Conservation (phyloP, 2,113 vertebrate species). For the Mormyrus lacerda region DNA sequence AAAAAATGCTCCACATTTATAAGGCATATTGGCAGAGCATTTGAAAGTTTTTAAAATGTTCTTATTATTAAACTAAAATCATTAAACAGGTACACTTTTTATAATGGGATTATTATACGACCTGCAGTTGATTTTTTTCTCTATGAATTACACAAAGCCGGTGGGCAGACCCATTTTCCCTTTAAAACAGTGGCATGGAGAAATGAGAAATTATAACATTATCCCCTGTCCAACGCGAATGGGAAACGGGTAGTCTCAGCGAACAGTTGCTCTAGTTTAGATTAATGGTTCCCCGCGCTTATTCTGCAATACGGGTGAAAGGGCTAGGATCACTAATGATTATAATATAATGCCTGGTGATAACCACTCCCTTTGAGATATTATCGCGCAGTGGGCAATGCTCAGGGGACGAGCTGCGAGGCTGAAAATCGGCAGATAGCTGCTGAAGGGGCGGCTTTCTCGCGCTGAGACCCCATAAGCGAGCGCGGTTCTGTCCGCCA, state of each 20-base stretch:
- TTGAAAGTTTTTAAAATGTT: not conserved
- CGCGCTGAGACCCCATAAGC: conserved; percentile 41
- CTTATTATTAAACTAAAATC: not conserved
- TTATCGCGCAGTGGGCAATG: conserved; percentile 60
- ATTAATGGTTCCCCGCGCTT: conserved; percentile 60
- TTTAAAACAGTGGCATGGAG: conserved; percentile 19
- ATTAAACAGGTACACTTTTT: not conserved
- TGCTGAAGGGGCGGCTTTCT: conserved; percentile 42
- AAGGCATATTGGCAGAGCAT: not conserved
- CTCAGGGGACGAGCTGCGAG: conserved; percentile 56
- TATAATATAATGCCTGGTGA: conserved; percentile 68
- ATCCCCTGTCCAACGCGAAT: conserved; percentile 34
- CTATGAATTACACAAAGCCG: not conserved
- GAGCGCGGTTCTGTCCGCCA: conserved; percentile 35
- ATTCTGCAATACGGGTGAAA: conserved; percentile 66
- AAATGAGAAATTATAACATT: conserved; percentile 40
- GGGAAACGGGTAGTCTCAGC: conserved; percentile 33
- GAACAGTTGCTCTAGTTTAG: conserved; percentile 51
- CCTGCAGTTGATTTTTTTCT: not conserved
- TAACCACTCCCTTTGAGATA: conserved; percentile 69
- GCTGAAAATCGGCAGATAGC: conserved; percentile 58
- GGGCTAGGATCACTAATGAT: conserved; percentile 69
- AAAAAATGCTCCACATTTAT: not conserved
- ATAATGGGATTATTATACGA: not conserved
- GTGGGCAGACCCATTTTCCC: not conserved